A percentile compares a stretch with the other conserved stretches of the same genome.
Conservation (phyloP, 2,888 invertebrate species). For the Aleiodes testaceus region DNA sequence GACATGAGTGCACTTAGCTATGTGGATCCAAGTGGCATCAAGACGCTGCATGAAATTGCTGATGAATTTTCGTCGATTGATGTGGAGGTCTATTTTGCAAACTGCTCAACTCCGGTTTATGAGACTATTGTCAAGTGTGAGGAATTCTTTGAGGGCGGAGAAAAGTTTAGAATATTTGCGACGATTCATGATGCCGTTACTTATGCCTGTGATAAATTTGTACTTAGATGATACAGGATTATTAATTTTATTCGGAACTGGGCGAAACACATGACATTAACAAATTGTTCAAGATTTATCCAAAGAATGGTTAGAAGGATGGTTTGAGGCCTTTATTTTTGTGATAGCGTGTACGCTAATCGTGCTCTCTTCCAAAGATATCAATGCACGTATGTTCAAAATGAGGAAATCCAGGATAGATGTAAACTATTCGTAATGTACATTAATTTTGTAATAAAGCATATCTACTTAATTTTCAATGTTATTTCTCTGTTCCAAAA, state of each 20-base stretch:
- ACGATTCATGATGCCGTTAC: conserved; percentile 80
- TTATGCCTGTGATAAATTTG: conserved; percentile 66
- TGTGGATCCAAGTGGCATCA: conserved; percentile 80
- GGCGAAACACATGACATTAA: too few relatives aligned
- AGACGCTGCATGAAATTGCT: conserved; percentile 74
- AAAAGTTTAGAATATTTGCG: conserved; percentile 75
- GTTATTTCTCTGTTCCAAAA: too few relatives aligned
- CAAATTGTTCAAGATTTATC: too few relatives aligned
- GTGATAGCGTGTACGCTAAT: too few relatives aligned
- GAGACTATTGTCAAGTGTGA: conserved; percentile 70
- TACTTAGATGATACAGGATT: conserved; percentile 45
- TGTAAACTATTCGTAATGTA: too few relatives aligned
- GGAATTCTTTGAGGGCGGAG: conserved; percentile 61
- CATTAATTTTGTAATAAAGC: too few relatives aligned
- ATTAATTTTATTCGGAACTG: not conserved
- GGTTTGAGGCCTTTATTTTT: too few relatives aligned
- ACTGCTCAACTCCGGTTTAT: conserved; percentile 72
- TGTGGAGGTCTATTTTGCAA: conserved; percentile 76
- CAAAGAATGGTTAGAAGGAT: too few relatives aligned
- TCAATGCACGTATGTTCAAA: too few relatives aligned
- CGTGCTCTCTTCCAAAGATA: too few relatives aligned
- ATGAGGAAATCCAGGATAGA: too few relatives aligned
- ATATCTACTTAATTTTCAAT: too few relatives aligned
- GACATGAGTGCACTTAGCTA: conserved; percentile 80
- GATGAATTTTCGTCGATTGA: conserved; percentile 75